Base-by-base conservation (phyloP, 2,113 vertebrate genomes). In the Percopsis transmontana region DNA sequence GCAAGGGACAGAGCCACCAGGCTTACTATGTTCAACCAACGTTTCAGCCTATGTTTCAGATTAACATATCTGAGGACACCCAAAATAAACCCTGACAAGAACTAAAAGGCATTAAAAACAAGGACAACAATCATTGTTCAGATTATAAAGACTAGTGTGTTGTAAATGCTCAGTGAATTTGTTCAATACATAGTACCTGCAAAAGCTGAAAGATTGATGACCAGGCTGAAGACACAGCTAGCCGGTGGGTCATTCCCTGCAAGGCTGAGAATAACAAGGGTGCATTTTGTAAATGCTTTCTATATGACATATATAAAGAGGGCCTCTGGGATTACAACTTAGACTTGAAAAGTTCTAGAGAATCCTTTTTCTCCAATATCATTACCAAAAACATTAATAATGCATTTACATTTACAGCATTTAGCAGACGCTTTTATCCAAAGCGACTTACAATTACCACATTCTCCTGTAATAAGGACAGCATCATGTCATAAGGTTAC, bases 171-270 rank as follows among this genome's bases (percentile, higher is more conserved):
- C 6, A 14, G 27, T 5, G 33, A 39, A 18, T 52, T 52, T 55
- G 39, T 33, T 18, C 50, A 18, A 44, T 3, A 56, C 54, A 27
- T 13, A 59, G 48, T 81, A 98, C 96, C 96, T 85, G 93, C 90
- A 87, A 97, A 96, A 0, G 94, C 95, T 4, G 94, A 91, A 91
- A 97, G 90, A 87, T 96, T 97, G 95, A 95, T 94, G 61, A 97
- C 92, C 90, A 96, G 93, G 68, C 95, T 96, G 77, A 98, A 97
- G 74, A 97, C 90, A 24, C 94, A 97, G 91, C 96, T 98, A 54
- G 94, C 95, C 20, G 95, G 96, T 42, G 96, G 94, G 1, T 79
- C 81, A 21, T 96, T 93, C 27, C 95, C 96, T 90, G 96, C 94
- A 82, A 96, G 72, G 72, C 96, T 98, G 87, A 77, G 79, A 79